Evolutionary conservation across 1,140 invertebrate species (phyloP).

Genomic region (Nomia melanderi): DNA sequence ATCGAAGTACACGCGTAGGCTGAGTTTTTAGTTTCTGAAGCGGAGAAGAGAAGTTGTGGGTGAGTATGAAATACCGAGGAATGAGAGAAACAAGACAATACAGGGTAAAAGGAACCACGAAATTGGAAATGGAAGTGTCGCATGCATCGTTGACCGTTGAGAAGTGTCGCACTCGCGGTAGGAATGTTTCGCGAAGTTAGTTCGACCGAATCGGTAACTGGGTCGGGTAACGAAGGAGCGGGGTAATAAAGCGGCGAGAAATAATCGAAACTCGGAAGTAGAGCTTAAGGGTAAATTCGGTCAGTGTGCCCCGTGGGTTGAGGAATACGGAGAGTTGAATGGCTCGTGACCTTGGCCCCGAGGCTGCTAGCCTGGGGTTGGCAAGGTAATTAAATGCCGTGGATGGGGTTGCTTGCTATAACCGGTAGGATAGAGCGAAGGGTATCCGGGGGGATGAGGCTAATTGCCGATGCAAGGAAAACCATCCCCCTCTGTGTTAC

Average conservation of each 20-base stretch:
- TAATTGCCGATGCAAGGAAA: constrained; percentile 78
- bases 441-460: constrained; percentile 74
- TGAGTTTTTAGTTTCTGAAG: no score
- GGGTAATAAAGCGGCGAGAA: constrained; percentile 58
- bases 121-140: neutral
- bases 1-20: no score
- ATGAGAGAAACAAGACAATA: no score
- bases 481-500: constrained; percentile 62
- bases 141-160: neutral
- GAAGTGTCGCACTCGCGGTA: neutral
- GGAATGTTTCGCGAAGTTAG: neutral
- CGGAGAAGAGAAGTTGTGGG: no score
- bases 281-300: constrained; percentile 75
- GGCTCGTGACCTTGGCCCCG: constrained; percentile 79
- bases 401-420: constrained; percentile 78
- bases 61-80: no score
- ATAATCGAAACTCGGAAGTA: constrained; percentile 61
- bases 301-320: constrained; percentile 77
- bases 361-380: constrained; percentile 77
- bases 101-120: neutral
- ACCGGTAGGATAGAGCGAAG: constrained; percentile 73
- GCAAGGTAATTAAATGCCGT: constrained; percentile 80
- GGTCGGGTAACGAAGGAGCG: constrained; percentile 27
- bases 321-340: constrained; percentile 77
- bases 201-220: constrained; percentile 16